Base-by-base conservation (phyloP, 2,888 invertebrate species). In the Macrophya annulata region DNA sequence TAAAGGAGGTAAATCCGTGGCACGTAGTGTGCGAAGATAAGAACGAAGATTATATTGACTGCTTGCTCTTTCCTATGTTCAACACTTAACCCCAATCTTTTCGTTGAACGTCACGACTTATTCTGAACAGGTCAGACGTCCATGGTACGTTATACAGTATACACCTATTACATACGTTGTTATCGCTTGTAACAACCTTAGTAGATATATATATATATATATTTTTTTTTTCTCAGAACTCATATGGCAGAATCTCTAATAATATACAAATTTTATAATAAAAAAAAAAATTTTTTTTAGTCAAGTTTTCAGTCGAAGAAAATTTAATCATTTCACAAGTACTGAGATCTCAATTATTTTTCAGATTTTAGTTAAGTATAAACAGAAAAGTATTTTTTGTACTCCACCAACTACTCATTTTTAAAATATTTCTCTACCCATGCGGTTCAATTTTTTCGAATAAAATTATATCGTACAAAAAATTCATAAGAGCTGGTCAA, bases 11-110 rank as follows among this genome's bases (percentile, higher is more conserved):
- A 77, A 77, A 77, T 48, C 55, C 77, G 51, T 8, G 48, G 55
- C 77, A 77, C 77, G 77, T 77, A 77, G 77, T 31, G 31, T 68
- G 51, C 48, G 83, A 81, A 65, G 83, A 83, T 83, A 83, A 68
- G 68, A 83, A 51, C 12, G 48, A 83, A 83, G 85, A 86, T 82
- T 85, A 85, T 85, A 87, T 85, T 86, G 87, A 86, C 85, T 86
- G 85, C 87, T 84, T 85, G 72, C 83, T 87, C 59, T 85, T 85
- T 87, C 85, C 76, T 83, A 62, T 81, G 84, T 85, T 68, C 81
- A 71, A 84, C 77, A 87, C 87, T 87, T 87, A 86, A 87, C 87
- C 87, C 82, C 85, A 85, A 87, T 87, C 76, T 74, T 10, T 71
- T 83, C 68, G 59, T 15, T 62, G 83, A 83, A 71, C 83, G 65